A percentile compares a stretch with the other conserved stretches of the same genome.
phyloP scores from a whole-genome alignment of 2,888 invertebrate species.

The Microplitis deprimator region DNA sequence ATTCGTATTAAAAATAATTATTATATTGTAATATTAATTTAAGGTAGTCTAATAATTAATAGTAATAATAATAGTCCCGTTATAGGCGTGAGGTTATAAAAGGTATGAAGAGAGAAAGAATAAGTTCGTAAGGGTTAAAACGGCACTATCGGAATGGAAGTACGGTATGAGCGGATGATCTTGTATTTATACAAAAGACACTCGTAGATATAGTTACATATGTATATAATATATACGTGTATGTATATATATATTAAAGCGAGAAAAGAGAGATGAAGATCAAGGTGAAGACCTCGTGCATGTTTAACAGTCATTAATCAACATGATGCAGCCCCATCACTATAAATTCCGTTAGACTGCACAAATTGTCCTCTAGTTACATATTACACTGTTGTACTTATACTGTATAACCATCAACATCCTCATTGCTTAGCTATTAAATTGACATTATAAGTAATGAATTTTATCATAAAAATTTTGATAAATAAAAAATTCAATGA shows the following conservation, averaged over 20 bases:
- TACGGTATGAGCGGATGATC: neutral
- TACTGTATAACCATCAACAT: neutral
- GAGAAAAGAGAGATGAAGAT: slow-evolving; percentile 1
- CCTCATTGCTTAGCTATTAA: neutral
- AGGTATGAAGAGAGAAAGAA: neutral
- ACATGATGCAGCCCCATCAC: slow-evolving; percentile 1
- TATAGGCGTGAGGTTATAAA: neutral
- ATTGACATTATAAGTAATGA: neutral
- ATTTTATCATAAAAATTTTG: neutral
- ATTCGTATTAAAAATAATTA: neutral
- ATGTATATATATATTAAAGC: neutral
- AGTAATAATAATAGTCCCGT: neutral
- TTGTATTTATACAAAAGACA: slow-evolving; percentile 1
- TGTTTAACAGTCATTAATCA: slow-evolving; percentile 1
- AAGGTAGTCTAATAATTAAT: neutral
- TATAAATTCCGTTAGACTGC: slow-evolving; percentile 1
- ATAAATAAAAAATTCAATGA: neutral
- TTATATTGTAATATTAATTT: neutral
- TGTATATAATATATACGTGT: neutral
- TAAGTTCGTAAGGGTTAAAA: neutral
- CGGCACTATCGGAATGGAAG: neutral
- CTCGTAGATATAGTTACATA: neutral
- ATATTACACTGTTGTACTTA: neutral
- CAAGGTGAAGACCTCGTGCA: slow-evolving; percentile 1
- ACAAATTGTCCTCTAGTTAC: slow-evolving; percentile 1